Percentiles rank a stretch among this genome's conserved stretches.
Conservation (phyloP, 1,140 invertebrate genomes). For the Anastatus disparis region DNA sequence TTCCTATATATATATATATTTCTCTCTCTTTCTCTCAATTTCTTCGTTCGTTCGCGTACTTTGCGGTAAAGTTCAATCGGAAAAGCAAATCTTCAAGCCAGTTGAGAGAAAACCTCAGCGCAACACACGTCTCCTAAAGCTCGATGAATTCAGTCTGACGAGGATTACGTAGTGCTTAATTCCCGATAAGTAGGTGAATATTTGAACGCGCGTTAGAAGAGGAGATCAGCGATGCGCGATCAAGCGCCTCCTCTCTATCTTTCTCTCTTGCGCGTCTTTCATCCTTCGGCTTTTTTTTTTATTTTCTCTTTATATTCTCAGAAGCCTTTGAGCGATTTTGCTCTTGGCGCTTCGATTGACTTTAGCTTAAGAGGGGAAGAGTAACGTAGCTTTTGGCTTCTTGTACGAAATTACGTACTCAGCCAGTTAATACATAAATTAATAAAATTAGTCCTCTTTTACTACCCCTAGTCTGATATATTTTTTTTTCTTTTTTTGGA, state of each 20-base stretch:
- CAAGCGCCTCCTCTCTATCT: neutral
- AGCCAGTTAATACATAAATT: slow-evolving; percentile 19
- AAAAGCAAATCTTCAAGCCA: slow-evolving; percentile 64
- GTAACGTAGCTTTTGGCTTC: neutral
- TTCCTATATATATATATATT: slow-evolving; percentile 47
- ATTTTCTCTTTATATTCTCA: too few relatives aligned
- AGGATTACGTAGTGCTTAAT: slow-evolving; percentile 39
- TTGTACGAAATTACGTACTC: neutral
- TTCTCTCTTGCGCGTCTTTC: neutral
- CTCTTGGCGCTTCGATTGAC: slow-evolving; percentile 7
- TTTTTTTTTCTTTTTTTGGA: too few relatives aligned
- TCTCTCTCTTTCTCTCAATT: slow-evolving; percentile 36
- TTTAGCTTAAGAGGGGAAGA: too few relatives aligned
- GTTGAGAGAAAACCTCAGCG: slow-evolving; percentile 32
- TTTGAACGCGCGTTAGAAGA: slow-evolving; percentile 36
- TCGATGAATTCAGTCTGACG: slow-evolving; percentile 58
- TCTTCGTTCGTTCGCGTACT: slow-evolving; percentile 38
- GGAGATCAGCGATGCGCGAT: slow-evolving; percentile 32
- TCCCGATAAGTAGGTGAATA: slow-evolving; percentile 43
- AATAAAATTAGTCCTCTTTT: slow-evolving; percentile 10
- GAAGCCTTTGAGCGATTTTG: slow-evolving; percentile 12
- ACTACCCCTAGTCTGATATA: neutral
- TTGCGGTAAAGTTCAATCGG: slow-evolving; percentile 60
- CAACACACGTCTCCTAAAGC: too few relatives aligned
- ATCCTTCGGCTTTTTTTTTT: slow-evolving; percentile 11